Evolutionary conservation across 2,797 vertebrate species (phyloP).

Genomic region (Dryobates pubescens): DNA sequence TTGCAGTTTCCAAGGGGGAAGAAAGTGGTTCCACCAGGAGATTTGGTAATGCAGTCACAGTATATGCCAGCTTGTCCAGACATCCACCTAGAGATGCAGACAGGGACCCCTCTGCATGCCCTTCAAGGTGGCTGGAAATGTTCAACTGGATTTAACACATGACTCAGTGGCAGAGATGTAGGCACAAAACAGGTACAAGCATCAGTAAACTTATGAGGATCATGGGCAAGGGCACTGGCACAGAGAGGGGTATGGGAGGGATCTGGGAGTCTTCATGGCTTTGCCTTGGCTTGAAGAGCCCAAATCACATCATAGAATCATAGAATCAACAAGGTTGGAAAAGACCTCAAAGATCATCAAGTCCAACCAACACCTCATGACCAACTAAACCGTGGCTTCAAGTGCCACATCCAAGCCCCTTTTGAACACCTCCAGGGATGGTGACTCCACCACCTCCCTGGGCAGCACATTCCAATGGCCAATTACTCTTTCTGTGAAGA

Average conservation of each 20-base stretch:
- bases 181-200: neutral
- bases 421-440: too few relatives aligned
- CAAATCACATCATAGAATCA: neutral
- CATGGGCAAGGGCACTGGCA: neutral
- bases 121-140: neutral
- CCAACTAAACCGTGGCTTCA: too few relatives aligned
- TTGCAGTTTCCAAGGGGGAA: neutral
- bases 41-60: neutral
- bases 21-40: neutral
- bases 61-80: neutral
- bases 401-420: too few relatives aligned
- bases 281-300: neutral
- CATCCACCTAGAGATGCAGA: neutral
- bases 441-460: too few relatives aligned
- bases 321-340: too few relatives aligned
- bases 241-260: neutral
- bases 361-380: too few relatives aligned
- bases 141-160: neutral
- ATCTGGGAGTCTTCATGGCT: neutral
- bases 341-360: too few relatives aligned
- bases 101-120: neutral
- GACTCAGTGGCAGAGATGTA: neutral
- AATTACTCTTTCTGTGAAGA: too few relatives aligned
- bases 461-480: too few relatives aligned
- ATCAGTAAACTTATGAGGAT: neutral